Evolutionary conservation across 2,888 invertebrate genomes (phyloP).

Genomic region (Caenorhabditis parvicauda): DNA sequence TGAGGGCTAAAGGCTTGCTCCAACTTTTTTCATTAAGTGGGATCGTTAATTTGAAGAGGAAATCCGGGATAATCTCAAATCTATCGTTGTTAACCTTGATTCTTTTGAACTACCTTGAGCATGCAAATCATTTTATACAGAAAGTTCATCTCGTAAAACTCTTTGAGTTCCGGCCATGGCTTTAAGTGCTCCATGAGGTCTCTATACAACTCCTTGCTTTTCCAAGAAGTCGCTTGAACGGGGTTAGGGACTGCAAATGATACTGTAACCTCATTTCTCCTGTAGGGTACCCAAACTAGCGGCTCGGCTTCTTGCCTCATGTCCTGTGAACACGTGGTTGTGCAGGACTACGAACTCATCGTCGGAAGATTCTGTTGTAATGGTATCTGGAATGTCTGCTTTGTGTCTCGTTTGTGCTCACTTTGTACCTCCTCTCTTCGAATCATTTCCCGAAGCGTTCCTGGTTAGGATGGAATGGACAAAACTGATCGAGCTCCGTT

Average conservation of each 20-base stretch:
- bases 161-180: constrained; percentile 23
- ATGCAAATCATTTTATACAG: constrained; percentile 16
- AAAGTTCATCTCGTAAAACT: constrained; percentile 26
- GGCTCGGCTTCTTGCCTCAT: constrained; percentile 37
- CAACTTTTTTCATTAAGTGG: constrained; percentile 69
- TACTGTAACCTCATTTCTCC: neutral
- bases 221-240: constrained; percentile 18
- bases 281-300: constrained; percentile 19
- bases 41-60: constrained; percentile 68
- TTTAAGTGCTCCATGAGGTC: constrained; percentile 21
- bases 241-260: constrained; percentile 19
- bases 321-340: constrained; percentile 34
- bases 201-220: constrained; percentile 7
- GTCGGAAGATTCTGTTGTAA: constrained; percentile 3
- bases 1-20: constrained; percentile 69
- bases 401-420: neutral
- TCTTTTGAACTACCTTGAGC: constrained; percentile 16
- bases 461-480: neutral
- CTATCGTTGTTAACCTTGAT: neutral
- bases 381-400: neutral
- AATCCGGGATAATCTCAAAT: constrained; percentile 66
- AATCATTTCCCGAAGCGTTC: neutral
- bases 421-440: neutral
- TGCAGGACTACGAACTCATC: constrained; percentile 41
- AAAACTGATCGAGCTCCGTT: too few species aligned